A percentile compares a stretch with the other conserved stretches of the same genome.
Conservation (phyloP, 1,140 invertebrate genomes). For the Euwallacea similis region DNA sequence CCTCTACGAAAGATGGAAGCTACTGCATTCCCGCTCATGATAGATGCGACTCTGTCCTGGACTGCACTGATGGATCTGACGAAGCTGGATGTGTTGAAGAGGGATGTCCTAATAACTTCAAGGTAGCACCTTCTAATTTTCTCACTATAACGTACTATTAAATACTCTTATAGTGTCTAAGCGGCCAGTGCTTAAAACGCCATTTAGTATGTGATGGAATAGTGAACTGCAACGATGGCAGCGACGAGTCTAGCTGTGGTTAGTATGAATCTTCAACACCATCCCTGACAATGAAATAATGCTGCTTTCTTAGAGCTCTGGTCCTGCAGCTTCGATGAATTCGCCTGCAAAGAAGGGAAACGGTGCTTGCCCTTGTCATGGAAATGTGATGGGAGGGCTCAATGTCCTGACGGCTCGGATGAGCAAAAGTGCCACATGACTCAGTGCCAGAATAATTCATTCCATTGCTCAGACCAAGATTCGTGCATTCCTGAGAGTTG, state of each 20-base stretch:
- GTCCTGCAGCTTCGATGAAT: conserved; percentile 63
- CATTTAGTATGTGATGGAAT: conserved; percentile 75
- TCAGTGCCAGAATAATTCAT: conserved; percentile 60
- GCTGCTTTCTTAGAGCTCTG: conserved; percentile 53
- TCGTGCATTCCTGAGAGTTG: conserved; percentile 61
- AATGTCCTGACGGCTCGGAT: conserved; percentile 67
- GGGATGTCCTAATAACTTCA: conserved; percentile 64
- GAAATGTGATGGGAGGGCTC: conserved; percentile 68
- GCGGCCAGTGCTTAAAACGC: conserved; percentile 71
- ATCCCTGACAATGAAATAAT: not conserved
- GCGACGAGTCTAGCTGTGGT: conserved; percentile 70
- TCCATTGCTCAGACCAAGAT: conserved; percentile 60
- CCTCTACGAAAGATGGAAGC: conserved; percentile 59
- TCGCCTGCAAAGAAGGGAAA: conserved; percentile 54
- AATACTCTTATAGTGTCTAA: conserved; percentile 58
- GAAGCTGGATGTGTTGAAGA: conserved; percentile 60
- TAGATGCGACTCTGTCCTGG: conserved; percentile 64
- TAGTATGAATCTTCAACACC: conserved; percentile 43
- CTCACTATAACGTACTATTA: not conserved
- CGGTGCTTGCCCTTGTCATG: conserved; percentile 62
- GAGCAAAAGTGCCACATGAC: conserved; percentile 62
- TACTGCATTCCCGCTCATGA: conserved; percentile 61
- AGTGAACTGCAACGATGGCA: conserved; percentile 68
- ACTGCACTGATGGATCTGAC: conserved; percentile 68
- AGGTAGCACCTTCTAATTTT: conserved; percentile 41